Base-by-base conservation (phyloP, 2,797 vertebrate species). In the Tamandua tetradactyla region DNA sequence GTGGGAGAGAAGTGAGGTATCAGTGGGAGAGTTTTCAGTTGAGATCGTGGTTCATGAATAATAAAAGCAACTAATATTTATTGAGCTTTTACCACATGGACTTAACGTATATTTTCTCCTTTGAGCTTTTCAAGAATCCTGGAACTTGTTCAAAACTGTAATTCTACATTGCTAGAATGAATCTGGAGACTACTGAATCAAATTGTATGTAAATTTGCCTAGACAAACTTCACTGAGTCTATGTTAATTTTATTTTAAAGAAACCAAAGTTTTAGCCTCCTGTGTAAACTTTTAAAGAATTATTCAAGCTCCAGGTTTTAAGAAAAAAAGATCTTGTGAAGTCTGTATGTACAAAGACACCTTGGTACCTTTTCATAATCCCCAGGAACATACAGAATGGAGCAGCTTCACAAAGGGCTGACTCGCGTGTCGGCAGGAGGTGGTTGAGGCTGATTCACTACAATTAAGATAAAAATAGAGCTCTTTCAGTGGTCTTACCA, bases 401-500 rank as follows among this genome's bases (percentile, higher is more conserved):
- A 79, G 69, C 42, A 0, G 25, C 49, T 23, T 88, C 68, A 87
- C 69, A 89, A 93, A 96, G 87, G 83, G 37, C 78, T 78, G 15
- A 35, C 72, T 87, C 52, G 94, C 49, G 23, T 30, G 10, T 57
- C 72, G n/a, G 78, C 71, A 62, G 92, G 88, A 92, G 92, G 74
- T 30, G 14, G 85, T 87, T 89, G 80, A 97, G 61, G 37, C 83
- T 94, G 78, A 92, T 86, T 96, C 68, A 66, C 62, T 72, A 76
- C 74, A 94, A 94, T 96, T 92, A 93, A 87, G 94, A 82, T 97
- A 96, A 97, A 97, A 97, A 96, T 94, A 96, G 94, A 90, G 25
- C 66, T 79, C 85, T 91, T 92, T 89, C 91, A 89, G 69, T 94
- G 69, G 59, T 82, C 89, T 97, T 94, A 49, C 90, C 95, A 95